These are phyloP conservation scores for Chaitophorus viminalis DNA, from an alignment of 2,888 invertebrate species.

Conservation along the genomic window DNA sequence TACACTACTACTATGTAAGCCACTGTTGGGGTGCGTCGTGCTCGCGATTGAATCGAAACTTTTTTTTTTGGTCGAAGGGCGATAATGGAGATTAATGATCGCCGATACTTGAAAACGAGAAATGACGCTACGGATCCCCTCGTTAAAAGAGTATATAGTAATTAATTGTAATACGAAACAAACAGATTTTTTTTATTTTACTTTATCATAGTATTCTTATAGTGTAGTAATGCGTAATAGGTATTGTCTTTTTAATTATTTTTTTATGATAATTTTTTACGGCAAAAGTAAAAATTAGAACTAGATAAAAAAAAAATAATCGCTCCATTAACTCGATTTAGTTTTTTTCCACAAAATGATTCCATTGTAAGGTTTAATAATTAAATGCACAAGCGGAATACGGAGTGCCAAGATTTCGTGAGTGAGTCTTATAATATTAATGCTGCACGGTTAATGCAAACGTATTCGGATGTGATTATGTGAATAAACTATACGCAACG, in stretches of 20 bases:
- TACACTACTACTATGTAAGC: not conserved
- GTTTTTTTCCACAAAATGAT: not conserved
- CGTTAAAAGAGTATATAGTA: not conserved
- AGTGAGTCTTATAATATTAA: not conserved
- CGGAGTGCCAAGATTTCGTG: constrained; percentile 15
- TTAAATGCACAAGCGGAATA: not conserved
- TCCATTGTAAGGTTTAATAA: constrained; percentile 15
- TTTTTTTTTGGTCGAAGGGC: not conserved
- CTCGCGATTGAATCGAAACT: not conserved
- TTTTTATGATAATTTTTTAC: not conserved
- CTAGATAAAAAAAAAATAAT: not conserved
- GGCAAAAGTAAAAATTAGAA: not conserved
- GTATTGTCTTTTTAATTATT: not conserved
- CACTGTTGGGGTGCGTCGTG: not conserved
- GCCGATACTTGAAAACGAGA: not conserved
- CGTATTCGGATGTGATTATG: not conserved
- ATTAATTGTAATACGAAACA: not conserved
- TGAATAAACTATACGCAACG: not conserved
- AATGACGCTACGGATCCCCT: not conserved
- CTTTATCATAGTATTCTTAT: not conserved
- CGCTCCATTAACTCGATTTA: constrained; percentile 4
- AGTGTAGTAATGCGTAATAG: too few species aligned
- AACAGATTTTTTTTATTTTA: not conserved
- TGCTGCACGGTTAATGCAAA: not conserved
- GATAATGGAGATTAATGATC: constrained; percentile 24